Evolutionary conservation across 37 sponge, comb jelly and placozoan species (phyloP), one percentile per base, ranked within the genome.

Genomic region (Tethya wilhelma): DNA sequence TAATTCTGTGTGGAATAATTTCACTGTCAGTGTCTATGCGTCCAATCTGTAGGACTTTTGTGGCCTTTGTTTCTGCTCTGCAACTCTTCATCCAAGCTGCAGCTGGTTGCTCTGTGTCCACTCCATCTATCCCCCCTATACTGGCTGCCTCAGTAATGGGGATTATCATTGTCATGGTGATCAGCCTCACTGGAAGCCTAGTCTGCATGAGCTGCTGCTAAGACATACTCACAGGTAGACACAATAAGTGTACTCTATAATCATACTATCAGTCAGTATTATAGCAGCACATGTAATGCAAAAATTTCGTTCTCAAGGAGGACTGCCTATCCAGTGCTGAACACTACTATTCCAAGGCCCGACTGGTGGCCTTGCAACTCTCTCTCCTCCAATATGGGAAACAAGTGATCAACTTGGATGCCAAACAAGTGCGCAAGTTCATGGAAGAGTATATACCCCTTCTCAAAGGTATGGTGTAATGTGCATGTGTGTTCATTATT

Each of bases 341-440:
- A 64, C 81, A 71, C 11, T 93, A 91, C 79, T 45, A 73, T 5
- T 82, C 90, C 9, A 73, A 75, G 75, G 90, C 93, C 30, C 62
- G 93, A 22, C 75, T 93, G 49, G 93, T 93, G 4, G 93, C 90
- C 40, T 75, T 93, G 56, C 93, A 93, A 46, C 74, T 93, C 32
- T 89, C 90, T 7, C 45, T 89, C 23, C 38, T 93, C 37, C 62
- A 89, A 5, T 39, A 63, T 0, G 44, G 59, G 22, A 84, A 75
- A 56, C 78, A 74, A 41, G 87, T 93, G n/a, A 85, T 93, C 74
- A 89, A 86, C 79, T 62, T 93, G 31, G 66, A 73, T 4, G 38
- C 44, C 37, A 86, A 63, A 44, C 73, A 45, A 44, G 83, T 93
- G 7, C 55, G n/a, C 28, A 79, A 56, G 29, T 85, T 79, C 57